A percentile compares a stretch with the other conserved stretches of the same genome.
Evolutionary conservation across 2,797 vertebrate species (phyloP).

Genomic region (Sebastes minor): DNA sequence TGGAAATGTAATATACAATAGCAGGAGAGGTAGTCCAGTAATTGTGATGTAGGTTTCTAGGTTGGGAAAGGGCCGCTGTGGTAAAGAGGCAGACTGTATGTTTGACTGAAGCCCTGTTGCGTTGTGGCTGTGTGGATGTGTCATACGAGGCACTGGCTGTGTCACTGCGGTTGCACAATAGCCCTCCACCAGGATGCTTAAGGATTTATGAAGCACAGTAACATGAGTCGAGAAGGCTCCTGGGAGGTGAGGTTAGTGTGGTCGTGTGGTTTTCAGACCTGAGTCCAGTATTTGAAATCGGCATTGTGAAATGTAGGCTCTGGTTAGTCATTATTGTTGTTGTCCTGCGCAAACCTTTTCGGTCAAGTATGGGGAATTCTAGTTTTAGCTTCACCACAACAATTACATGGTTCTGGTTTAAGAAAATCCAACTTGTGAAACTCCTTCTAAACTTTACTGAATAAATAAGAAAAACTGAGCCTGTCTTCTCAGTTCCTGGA

Average conservation of each 20-base stretch:
- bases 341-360: not conserved
- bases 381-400: slow-evolving; percentile 12
- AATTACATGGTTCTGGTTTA: not conserved
- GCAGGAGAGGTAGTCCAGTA: slow-evolving; percentile 16
- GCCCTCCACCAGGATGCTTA: slow-evolving; percentile 24
- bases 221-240: slow-evolving; percentile 40
- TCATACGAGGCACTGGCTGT: slow-evolving; percentile 24
- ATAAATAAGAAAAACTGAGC: not conserved
- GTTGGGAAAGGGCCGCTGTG: slow-evolving; percentile 15
- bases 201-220: slow-evolving; percentile 55
- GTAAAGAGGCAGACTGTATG: slow-evolving; percentile 7
- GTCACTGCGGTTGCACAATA: slow-evolving; percentile 52
- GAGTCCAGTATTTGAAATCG: slow-evolving; percentile 56
- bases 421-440: not conserved
- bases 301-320: slow-evolving; percentile 43
- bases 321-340: slow-evolving; percentile 22
- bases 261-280: slow-evolving; percentile 48
- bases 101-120: slow-evolving; percentile 5
- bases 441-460: not conserved
- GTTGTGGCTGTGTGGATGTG: slow-evolving; percentile 39
- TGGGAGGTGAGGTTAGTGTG: slow-evolving; percentile 52
- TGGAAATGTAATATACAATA: slow-evolving; percentile 7
- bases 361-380: not conserved
- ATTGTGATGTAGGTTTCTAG: not conserved
- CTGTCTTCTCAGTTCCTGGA: not conserved